These are phyloP conservation scores for Acanthurus lineatus DNA, from an alignment of 2,797 vertebrate species.

Conservation along the genomic window DNA sequence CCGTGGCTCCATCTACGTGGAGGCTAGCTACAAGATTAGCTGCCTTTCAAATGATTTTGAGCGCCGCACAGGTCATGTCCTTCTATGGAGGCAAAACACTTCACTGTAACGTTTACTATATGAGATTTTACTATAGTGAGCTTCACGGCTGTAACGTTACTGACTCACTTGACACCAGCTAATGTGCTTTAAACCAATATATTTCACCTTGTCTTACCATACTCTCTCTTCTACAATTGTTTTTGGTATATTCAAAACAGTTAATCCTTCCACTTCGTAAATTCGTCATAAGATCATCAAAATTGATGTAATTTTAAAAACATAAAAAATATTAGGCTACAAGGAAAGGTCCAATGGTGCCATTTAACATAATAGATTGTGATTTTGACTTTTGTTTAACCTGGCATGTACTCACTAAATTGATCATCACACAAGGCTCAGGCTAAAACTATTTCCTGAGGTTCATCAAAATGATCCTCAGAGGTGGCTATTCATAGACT, in stretches of 20 bases:
- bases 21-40: slow-evolving; percentile 40
- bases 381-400: neutral
- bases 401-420: neutral
- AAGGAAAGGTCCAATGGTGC: neutral
- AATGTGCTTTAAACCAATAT: neutral
- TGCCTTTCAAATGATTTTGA: neutral
- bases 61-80: slow-evolving; percentile 11
- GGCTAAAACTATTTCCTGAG: no score
- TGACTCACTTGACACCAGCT: neutral
- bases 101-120: neutral
- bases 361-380: neutral
- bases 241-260: neutral
- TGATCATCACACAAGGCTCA: neutral
- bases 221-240: neutral
- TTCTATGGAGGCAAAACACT: slow-evolving; percentile 14
- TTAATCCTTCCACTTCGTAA: neutral
- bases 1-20: slow-evolving; percentile 10
- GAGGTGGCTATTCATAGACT: neutral
- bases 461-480: neutral
- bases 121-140: neutral
- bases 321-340: neutral
- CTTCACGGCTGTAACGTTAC: neutral
- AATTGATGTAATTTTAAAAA: no score
- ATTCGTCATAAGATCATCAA: no score
- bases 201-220: neutral